Evolutionary conservation across 2,888 invertebrate species (phyloP), one percentile per base, ranked within the genome.

Genomic region (Poecilobothrus nobilitatus): DNA sequence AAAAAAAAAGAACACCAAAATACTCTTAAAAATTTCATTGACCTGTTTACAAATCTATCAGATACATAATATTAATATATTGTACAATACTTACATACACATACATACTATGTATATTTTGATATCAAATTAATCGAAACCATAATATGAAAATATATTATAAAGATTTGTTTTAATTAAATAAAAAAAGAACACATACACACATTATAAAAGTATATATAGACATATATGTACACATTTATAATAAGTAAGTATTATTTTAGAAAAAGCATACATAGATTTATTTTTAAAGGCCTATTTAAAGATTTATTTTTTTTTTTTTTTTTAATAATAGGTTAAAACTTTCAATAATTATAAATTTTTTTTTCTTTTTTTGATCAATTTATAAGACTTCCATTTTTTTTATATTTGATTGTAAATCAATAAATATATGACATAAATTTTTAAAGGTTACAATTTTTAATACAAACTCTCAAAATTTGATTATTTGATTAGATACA

Each of bases 1-100:
- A 18, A 53, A 53, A 53, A 53, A 44, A 44, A 44, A 44, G 12
- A 44, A 44, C 44, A 44, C 12, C 44, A 44, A 44, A 44, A 44
- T 10, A 12, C 53, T 53, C 53, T 53, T 53, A 53, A 53, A 53
- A 53, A 53, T 53, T 53, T 53, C 53, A 53, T 53, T 53, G 53
- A 53, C 53, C 53, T 53, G 53, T 53, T 53, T 53, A 18, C 2
- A 15, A 41, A 15, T 41, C 9, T 41, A 41, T 15, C 12, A 12
- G 53, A 18, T 6, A 53, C 53, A 53, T 2, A 53, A 10, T 53
- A 10, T 53, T 12, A 53, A 53, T 53, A 18, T 53, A 6, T 10
- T 15, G 12, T 44, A 44, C 10, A 41, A 53, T 18, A 53, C 53
- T 53, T 18, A 53, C 18, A 18, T 15, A 18, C 18, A 53, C 6